Percentiles rank a stretch among this genome's conserved stretches.
Conservation (phyloP, 2,113 vertebrate genomes). For the Mola mola region DNA sequence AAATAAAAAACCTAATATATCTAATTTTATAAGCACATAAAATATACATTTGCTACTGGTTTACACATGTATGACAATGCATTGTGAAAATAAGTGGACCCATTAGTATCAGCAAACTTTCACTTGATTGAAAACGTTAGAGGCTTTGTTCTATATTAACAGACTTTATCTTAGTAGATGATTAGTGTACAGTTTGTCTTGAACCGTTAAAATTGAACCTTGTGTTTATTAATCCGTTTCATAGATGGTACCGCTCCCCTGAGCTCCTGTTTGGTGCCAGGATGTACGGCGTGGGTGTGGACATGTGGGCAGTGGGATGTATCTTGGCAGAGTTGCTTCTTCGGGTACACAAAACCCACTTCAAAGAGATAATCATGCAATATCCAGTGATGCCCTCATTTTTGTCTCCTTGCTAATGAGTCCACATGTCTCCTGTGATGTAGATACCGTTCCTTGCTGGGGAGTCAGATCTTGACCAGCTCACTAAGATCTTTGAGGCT, state of each 20-base stretch:
- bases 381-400: background rate
- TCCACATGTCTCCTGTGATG: constrained; percentile 1
- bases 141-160: background rate
- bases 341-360: constrained; percentile 79
- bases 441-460: constrained; percentile 96
- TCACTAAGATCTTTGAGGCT: constrained; percentile 97
- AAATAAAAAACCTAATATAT: too few relatives aligned
- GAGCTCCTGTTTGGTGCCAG: constrained; percentile 95
- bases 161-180: background rate
- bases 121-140: background rate
- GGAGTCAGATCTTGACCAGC: constrained; percentile 96
- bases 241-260: constrained; percentile 96
- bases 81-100: too few relatives aligned
- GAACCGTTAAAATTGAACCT: background rate
- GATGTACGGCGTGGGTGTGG: constrained; percentile 98
- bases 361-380: constrained; percentile 2
- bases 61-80: too few relatives aligned
- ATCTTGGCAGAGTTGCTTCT: constrained; percentile 96
- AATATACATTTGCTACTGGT: too few relatives aligned
- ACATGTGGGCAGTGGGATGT: constrained; percentile 99
- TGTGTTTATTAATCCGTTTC: constrained; percentile 27
- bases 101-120: too few relatives aligned
- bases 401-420: constrained; percentile 5
- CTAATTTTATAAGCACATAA: too few relatives aligned
- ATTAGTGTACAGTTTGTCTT: too few relatives aligned